A percentile compares a stretch with the other conserved stretches of the same genome.
Conservation (phyloP, 1,140 invertebrate species). For the Drosophila ambigua region DNA sequence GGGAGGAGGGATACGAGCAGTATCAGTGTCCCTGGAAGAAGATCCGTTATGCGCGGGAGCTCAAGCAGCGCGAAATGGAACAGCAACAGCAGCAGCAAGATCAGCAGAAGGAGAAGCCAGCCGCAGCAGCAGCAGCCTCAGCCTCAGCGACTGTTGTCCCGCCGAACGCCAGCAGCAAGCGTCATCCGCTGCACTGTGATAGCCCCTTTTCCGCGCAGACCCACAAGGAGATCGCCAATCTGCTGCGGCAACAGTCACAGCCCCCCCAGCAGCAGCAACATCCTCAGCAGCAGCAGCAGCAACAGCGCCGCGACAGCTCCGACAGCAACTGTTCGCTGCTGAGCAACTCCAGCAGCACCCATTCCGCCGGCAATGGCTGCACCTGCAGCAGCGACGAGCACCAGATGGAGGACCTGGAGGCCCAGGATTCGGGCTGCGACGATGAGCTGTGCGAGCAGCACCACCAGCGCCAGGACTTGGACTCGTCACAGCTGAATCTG, state of each 20-base stretch:
- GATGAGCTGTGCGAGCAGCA: slow-evolving; percentile 84
- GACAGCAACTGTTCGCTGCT: slow-evolving; percentile 80
- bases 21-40: slow-evolving; percentile 83
- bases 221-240: slow-evolving; percentile 79
- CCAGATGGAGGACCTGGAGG: slow-evolving; percentile 60
- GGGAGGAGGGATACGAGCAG: slow-evolving; percentile 62
- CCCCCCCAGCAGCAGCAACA: slow-evolving; percentile 52
- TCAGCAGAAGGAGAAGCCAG: slow-evolving; percentile 29
- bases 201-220: slow-evolving; percentile 77
- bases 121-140: slow-evolving; percentile 11
- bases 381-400: slow-evolving; percentile 64
- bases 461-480: slow-evolving; percentile 67
- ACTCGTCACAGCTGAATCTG: slow-evolving; percentile 72
- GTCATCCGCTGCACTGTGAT: slow-evolving; percentile 71
- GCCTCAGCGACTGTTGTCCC: slow-evolving; percentile 26
- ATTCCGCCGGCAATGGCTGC: slow-evolving; percentile 59
- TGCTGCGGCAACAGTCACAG: slow-evolving; percentile 72
- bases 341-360: slow-evolving; percentile 74
- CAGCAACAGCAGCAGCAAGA: slow-evolving; percentile 41
- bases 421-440: slow-evolving; percentile 86
- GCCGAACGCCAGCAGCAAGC: slow-evolving; percentile 63
- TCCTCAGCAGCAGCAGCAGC: slow-evolving; percentile 57
- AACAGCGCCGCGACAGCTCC: slow-evolving; percentile 78
- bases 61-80: slow-evolving; percentile 76
- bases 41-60: slow-evolving; percentile 79